phyloP scores from a whole-genome alignment of 1,140 invertebrate genomes.

The Acarapis woodi region DNA sequence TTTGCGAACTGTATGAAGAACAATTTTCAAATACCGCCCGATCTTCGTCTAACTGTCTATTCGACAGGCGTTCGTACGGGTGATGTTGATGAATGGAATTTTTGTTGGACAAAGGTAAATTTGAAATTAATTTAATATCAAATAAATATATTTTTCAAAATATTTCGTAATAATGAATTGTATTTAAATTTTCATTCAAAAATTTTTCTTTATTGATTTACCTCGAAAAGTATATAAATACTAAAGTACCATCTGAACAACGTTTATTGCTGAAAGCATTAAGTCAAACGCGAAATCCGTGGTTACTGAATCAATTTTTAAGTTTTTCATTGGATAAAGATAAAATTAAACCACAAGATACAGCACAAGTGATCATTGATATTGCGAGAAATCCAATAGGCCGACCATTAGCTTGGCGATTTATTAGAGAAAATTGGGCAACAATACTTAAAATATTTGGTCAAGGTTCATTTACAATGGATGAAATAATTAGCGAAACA shows the following conservation, averaged over 20 bases:
- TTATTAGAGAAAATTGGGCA: slow-evolving; percentile 38
- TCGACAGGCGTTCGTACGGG: slow-evolving; percentile 37
- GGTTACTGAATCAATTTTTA: slow-evolving; percentile 35
- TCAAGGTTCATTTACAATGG: slow-evolving; percentile 24
- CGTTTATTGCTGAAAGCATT: slow-evolving; percentile 33
- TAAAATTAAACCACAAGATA: slow-evolving; percentile 33
- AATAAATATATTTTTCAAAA: no score
- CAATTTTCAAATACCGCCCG: slow-evolving; percentile 24
- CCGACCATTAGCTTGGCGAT: slow-evolving; percentile 37
- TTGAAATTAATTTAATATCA: no score
- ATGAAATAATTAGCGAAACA: slow-evolving; percentile 32
- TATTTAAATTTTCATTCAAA: no score
- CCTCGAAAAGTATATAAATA: slow-evolving; percentile 31
- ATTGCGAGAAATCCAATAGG: slow-evolving; percentile 40
- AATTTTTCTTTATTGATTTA: no score
- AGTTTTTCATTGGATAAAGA: slow-evolving; percentile 28
- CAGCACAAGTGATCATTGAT: slow-evolving; percentile 30
- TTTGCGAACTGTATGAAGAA: slow-evolving; percentile 31
- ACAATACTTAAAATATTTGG: slow-evolving; percentile 23
- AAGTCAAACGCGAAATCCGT: slow-evolving; percentile 34
- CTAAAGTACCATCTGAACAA: slow-evolving; percentile 30
- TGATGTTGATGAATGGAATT: slow-evolving; percentile 35
- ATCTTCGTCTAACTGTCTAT: slow-evolving; percentile 40
- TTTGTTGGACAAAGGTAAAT: slow-evolving; percentile 36
- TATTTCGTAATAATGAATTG: no score